Evolutionary conservation across 2,888 invertebrate species (phyloP), one percentile per base, ranked within the genome.

Genomic region (Chrysodeixis includens): DNA sequence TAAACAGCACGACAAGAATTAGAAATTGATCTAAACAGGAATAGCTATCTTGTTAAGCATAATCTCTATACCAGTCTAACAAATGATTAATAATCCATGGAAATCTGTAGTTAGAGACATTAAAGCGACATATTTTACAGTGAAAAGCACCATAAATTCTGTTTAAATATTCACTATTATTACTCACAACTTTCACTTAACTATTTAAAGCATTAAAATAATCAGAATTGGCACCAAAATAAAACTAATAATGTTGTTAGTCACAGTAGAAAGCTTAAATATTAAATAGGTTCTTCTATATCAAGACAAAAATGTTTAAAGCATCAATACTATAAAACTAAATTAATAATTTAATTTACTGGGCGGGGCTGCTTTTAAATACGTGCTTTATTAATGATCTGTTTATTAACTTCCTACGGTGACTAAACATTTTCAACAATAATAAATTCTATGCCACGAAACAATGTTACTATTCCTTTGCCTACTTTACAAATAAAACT

Each of bases 201-300:
- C 85, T 92, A 92, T 90, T 91, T 93, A 93, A 93, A 93, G 93
- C 92, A 92, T 93, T 86, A 90, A 92, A 82, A 88, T 84, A 88
- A 89, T 86, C 88, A 88, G 85, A 89, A 92, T 93, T 93, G 93
- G 93, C 93, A 93, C 93, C 90, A 90, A 90, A 90, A 90, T 84
- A 82, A 86, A 90, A 87, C 80, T 82, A 83, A 82, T 66, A 67
- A 69, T 52, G 12, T 44, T 56, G 52, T 61, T 69, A 61, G 80
- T 71, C 74, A 74, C 76, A 51, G 69, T 72, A 80, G 73, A 76
- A 76, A 67, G 74, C 73, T 62, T 26, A 12, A 18, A 35, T 55
- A 32, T 10, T 18, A 18, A 1, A 44, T 44, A n/a, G 44, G 16
- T 44, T 16, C 18, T 20, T 16, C 18, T 49, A 20, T 18, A 20